Conservation (phyloP, 1,140 invertebrate species). For the Temnothorax nylanderi region DNA sequence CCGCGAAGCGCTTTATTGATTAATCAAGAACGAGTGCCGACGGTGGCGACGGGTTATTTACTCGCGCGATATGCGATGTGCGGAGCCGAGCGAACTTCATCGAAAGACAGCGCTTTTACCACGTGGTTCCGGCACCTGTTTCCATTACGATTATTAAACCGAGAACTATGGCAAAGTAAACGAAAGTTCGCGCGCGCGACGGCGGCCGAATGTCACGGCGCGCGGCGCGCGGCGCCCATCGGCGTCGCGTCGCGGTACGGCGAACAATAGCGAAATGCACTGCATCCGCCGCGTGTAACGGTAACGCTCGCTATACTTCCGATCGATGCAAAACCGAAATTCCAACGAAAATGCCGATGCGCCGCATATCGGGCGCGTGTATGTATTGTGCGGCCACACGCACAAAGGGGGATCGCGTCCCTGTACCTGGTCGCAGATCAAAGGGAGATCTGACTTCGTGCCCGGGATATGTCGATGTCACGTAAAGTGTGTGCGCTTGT, state of each 20-base stretch:
- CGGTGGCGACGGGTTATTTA: constrained; percentile 4
- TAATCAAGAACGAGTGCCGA: constrained; percentile 49
- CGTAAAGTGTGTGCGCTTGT: constrained; percentile 75
- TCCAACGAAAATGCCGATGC: constrained; percentile 39
- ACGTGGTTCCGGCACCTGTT: constrained; percentile 42
- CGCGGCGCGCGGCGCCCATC: neutral
- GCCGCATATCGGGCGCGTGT: constrained; percentile 9
- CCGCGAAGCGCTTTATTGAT: constrained; percentile 50
- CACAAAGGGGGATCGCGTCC: constrained; percentile 52
- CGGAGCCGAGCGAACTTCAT: constrained; percentile 6
- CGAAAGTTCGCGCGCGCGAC: neutral
- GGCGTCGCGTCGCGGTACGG: neutral
- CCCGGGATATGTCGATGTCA: constrained; percentile 73
- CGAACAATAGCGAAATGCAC: constrained; percentile 21
- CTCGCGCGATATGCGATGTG: neutral
- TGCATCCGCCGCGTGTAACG: neutral
- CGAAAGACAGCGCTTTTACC: constrained; percentile 9
- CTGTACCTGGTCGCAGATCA: constrained; percentile 49
- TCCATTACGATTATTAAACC: constrained; percentile 59
- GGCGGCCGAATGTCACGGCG: neutral
- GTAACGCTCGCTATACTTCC: constrained; percentile 26
- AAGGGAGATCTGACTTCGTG: constrained; percentile 69
- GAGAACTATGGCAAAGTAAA: constrained; percentile 30
- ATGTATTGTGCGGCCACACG: constrained; percentile 45
- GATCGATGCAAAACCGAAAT: constrained; percentile 55